These are phyloP conservation scores for Agrochola circellaris DNA, from an alignment of 2,888 invertebrate genomes.

Conservation along the genomic window DNA sequence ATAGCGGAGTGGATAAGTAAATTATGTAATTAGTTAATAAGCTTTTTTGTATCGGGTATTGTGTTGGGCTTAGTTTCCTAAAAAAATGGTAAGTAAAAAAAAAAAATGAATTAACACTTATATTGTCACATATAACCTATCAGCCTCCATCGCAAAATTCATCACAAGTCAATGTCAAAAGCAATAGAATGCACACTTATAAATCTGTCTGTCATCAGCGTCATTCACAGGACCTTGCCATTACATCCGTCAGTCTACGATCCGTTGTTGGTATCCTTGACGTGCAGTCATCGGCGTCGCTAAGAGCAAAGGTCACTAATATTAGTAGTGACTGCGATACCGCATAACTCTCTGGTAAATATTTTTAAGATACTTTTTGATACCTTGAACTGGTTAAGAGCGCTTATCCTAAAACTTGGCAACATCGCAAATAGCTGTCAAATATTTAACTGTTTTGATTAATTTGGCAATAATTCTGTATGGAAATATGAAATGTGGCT, in stretches of 20 bases:
- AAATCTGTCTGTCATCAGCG: slow-evolving; percentile 44
- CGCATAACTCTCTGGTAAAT: slow-evolving; percentile 47
- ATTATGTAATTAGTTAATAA: no score
- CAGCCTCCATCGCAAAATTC: slow-evolving; percentile 28
- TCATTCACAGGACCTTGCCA: slow-evolving; percentile 64
- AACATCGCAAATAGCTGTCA: no score
- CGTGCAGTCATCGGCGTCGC: slow-evolving; percentile 31
- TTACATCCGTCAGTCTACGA: slow-evolving; percentile 65
- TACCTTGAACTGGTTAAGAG: slow-evolving; percentile 49
- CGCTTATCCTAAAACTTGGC: no score
- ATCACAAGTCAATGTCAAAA: slow-evolving; percentile 53
- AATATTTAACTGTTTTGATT: no score
- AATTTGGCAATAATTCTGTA: no score
- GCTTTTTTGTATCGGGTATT: background rate
- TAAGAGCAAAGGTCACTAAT: slow-evolving; percentile 62
- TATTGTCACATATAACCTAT: background rate
- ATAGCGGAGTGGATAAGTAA: no score
- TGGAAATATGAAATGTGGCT: no score
- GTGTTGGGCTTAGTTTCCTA: background rate
- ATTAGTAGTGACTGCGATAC: slow-evolving; percentile 34
- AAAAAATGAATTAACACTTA: background rate
- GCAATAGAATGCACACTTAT: slow-evolving; percentile 23
- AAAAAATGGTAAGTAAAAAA: background rate
- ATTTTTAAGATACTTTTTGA: slow-evolving; percentile 52
- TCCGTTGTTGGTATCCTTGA: slow-evolving; percentile 64